phyloP scores from a whole-genome alignment of 1,140 invertebrate species.

The Camponotus floridanus region DNA sequence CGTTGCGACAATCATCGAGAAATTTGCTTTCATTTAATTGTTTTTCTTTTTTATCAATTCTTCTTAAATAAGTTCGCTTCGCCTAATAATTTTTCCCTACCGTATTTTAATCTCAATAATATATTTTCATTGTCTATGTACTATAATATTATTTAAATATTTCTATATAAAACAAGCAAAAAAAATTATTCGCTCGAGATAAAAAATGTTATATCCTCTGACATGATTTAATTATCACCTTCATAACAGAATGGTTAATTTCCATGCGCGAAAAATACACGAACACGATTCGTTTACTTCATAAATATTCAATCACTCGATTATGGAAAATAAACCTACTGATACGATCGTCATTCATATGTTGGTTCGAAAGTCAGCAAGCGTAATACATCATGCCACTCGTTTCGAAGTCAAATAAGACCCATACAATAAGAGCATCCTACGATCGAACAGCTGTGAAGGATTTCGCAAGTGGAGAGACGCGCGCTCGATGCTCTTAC shows the following conservation, averaged over 20 bases:
- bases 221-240: constrained; percentile 24
- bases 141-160: constrained; percentile 14
- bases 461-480: constrained; percentile 18
- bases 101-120: constrained; percentile 27
- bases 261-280: not conserved
- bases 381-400: not conserved
- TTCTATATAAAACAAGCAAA: not conserved
- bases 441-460: constrained; percentile 15
- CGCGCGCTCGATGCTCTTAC: constrained; percentile 22
- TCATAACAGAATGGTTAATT: constrained; percentile 1
- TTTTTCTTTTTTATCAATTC: not conserved
- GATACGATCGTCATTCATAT: constrained; percentile 26
- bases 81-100: not conserved
- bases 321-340: constrained; percentile 34
- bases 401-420: constrained; percentile 34
- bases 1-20: not conserved
- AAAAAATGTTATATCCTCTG: not conserved
- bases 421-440: not conserved
- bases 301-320: constrained; percentile 43
- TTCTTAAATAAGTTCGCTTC: not conserved
- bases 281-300: not conserved
- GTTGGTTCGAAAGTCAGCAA: not conserved
- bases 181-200: not conserved
- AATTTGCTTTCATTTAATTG: constrained; percentile 1
- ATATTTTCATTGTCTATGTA: constrained; percentile 9